Evolutionary conservation across 2,888 invertebrate genomes (phyloP), one percentile per base, ranked within the genome.

Genomic region (Chloromyia formosa): DNA sequence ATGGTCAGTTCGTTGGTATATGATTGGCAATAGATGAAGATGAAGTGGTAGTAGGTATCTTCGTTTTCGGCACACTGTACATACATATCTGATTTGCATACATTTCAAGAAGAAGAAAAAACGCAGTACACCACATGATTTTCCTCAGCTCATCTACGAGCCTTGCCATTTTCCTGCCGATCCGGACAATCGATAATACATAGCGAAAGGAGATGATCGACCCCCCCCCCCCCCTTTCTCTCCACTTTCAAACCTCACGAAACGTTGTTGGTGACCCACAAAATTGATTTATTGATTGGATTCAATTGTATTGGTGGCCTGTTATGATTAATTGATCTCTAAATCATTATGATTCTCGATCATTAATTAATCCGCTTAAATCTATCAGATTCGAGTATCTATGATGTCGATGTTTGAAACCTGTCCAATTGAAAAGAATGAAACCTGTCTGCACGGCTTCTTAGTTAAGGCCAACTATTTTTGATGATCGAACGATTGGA

Each of bases 281-380:
- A 74, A 64, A 64, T 73, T 74, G 73, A 74, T 74, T 74, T 74
- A 74, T 74, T 62, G 64, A 74, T 74, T 23, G 54, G 53, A n/a
- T 64, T 64, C 73, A 20, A 64, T 74, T 74, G 73, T 74, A 35
- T 42, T 64, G 54, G 42, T 62, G 61, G 20, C 62, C 49, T 74
- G 61, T 49, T 75, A 75, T 77, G 77, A 77, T 77, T 77, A 76
- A 77, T 77, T 77, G 76, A 77, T 77, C 76, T 75, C 73, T 76
- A 77, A 77, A 76, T 76, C 77, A 77, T 77, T 77, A 76, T 75
- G 77, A 77, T 77, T 62, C 64, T 58, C 60, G 53, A 72, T 74
- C 76, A 77, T 77, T 76, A 73, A 76, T 74, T 75, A 74, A 61
- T 64, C 64, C 54, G 54, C 45, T 64, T 40, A 40, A 56, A 58